Conservation (phyloP, 37 sponge, comb jelly and placozoan genomes). For the Agelas oroides region DNA sequence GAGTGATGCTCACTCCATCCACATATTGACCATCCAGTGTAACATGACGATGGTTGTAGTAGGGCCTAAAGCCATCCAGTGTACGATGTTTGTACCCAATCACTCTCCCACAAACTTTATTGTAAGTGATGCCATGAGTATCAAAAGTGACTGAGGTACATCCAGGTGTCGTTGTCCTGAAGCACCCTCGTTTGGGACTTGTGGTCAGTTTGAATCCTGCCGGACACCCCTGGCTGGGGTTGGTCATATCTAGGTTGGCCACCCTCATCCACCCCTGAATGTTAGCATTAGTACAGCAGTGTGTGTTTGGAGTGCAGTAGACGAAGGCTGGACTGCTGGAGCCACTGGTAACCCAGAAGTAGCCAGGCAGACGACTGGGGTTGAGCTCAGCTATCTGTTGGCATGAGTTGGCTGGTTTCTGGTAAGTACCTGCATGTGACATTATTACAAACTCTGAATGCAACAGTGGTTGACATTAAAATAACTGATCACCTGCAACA, state of each 20-base stretch:
- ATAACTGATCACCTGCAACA: no score
- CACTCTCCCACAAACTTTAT: conserved; percentile 39
- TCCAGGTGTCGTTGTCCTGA: not conserved
- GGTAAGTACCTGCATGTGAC: no score
- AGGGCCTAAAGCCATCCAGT: conserved; percentile 10
- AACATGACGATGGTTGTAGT: not conserved
- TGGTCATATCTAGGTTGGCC: conserved; percentile 5
- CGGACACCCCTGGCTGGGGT: conserved; percentile 14
- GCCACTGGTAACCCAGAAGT: no score
- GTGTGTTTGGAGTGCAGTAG: no score
- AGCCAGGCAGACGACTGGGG: no score
- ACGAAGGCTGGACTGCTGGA: no score
- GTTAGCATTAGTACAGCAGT: not conserved
- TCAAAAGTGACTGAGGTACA: conserved; percentile 1
- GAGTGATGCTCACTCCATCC: conserved; percentile 45
- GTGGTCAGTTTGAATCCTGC: not conserved
- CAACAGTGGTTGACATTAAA: no score
- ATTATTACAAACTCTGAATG: no score
- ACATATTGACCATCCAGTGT: conserved; percentile 11
- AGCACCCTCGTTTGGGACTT: not conserved
- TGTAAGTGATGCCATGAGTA: not conserved
- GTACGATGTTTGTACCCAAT: conserved; percentile 17
- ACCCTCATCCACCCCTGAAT: conserved; percentile 31
- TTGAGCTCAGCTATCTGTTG: no score
- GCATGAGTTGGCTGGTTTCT: no score